Evolutionary conservation across 2,797 vertebrate species (phyloP), one percentile per base, ranked within the genome.

Genomic region (Craterocephalus amniculus): DNA sequence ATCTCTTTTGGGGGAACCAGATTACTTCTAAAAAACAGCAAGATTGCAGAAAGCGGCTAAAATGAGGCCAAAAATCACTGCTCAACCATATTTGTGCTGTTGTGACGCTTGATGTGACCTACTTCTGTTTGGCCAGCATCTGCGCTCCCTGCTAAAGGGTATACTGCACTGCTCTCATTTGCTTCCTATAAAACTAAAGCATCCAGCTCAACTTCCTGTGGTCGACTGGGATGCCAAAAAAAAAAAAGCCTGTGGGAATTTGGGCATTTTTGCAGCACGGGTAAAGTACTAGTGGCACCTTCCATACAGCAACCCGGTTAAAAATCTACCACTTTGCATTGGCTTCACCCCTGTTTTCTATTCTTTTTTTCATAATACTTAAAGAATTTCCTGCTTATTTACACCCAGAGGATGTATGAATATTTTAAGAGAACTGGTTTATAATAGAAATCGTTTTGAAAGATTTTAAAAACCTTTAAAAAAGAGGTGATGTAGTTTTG

Each of bases 121-220:
- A 91, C 63, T 89, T 90, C 78, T 80, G 78, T 70, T 81, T 32
- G 80, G 70, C 75, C 74, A 61, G 78, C 76, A 72, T 83, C 78
- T 82, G 79, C 87, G 79, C 71, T 86, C 86, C 71, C 77, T 55
- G 78, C 85, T 88, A 86, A 87, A 91, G 88, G 87, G 89, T 86
- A 81, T 74, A 74, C 81, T 86, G 86, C 87, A 84, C 16, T 83
- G 83, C 83, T 83, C 83, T 85, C 81, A 54, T 70, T 79, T 38
- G 36, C 79, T 74, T 73, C 76, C 60, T 24, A 63, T 80, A 73
- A 87, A 89, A 70, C 80, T 62, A 16, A 65, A 74, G 73, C 54
- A 24, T 64, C 54, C 67, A 24, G 70, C 80, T 67, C 26, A 9
- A 69, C 78, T 78, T 82, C 82, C 69, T 74, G 78, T 67, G 76